Conservation (phyloP, 2,113 vertebrate genomes). For the Coreoperca whiteheadi region DNA sequence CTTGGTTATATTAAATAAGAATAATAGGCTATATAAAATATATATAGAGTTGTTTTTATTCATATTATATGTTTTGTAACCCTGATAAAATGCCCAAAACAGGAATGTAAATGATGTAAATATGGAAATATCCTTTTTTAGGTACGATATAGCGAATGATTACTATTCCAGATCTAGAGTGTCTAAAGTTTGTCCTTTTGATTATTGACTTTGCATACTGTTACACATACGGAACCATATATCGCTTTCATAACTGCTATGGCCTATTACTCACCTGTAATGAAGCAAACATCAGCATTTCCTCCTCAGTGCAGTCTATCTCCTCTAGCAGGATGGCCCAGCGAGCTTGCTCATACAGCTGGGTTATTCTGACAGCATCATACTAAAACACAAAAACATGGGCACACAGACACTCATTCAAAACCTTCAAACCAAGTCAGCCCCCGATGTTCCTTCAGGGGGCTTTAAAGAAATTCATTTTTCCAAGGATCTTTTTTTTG, state of each 20-base stretch:
- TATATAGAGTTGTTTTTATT: not conserved
- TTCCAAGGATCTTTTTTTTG: constrained; percentile 54
- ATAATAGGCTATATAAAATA: not conserved
- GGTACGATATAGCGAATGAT: not conserved
- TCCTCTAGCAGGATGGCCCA: constrained; percentile 96
- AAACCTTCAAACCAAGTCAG: not conserved
- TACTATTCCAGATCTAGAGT: not conserved
- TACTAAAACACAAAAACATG: constrained; percentile 84
- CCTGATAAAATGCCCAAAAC: not conserved
- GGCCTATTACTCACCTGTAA: constrained; percentile 87
- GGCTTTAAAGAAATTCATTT: not conserved
- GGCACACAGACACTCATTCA: not conserved
- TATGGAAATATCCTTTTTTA: not conserved
- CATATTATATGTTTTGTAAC: not conserved
- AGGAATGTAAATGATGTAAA: not conserved
- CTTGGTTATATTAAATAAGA: not conserved
- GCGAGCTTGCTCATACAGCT: constrained; percentile 96
- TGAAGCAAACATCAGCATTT: constrained; percentile 98
- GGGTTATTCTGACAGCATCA: constrained; percentile 94
- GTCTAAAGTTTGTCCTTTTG: not conserved
- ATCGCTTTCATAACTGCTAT: not conserved
- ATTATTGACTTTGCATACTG: not conserved
- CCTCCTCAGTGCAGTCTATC: constrained; percentile 97
- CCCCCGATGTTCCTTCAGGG: not conserved
- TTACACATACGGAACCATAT: not conserved